Evolutionary conservation across 1,140 invertebrate species (phyloP).

Genomic region (Sycophaga agraensis): DNA sequence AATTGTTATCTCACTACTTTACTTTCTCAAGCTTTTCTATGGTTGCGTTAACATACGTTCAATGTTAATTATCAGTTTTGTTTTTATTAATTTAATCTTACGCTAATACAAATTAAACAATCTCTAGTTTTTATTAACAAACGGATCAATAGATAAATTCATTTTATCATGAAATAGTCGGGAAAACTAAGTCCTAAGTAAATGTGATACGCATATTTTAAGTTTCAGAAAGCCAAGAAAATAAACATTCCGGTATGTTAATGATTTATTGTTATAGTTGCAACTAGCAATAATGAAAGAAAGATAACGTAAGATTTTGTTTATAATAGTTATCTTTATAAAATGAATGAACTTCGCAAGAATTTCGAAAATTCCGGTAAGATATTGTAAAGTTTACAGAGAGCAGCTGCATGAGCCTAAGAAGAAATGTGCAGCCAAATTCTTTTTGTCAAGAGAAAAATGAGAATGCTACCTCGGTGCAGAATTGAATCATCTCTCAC

Average conservation of each 20-base stretch:
- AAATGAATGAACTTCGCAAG: background rate
- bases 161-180: background rate
- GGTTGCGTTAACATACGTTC: background rate
- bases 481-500: slow-evolving; percentile 5
- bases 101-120: background rate
- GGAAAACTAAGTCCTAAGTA: slow-evolving; percentile 11
- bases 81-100: background rate
- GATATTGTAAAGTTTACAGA: background rate
- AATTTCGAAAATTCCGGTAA: background rate
- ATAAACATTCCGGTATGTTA: slow-evolving; percentile 11
- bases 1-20: slow-evolving; percentile 18
- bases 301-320: too few relatives aligned
- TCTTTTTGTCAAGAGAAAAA: slow-evolving; percentile 12
- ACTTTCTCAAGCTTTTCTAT: slow-evolving; percentile 18
- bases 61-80: background rate
- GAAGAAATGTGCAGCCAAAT: too few relatives aligned
- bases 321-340: too few relatives aligned
- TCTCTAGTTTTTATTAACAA: background rate
- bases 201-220: slow-evolving; percentile 12
- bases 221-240: slow-evolving; percentile 24
- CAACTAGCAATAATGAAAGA: slow-evolving; percentile 4
- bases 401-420: too few relatives aligned
- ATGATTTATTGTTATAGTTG: slow-evolving; percentile 19
- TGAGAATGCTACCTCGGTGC: slow-evolving; percentile 13
- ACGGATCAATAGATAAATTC: background rate